Conservation (phyloP, 2,113 vertebrate genomes). For the Pycnonotus jocosus region DNA sequence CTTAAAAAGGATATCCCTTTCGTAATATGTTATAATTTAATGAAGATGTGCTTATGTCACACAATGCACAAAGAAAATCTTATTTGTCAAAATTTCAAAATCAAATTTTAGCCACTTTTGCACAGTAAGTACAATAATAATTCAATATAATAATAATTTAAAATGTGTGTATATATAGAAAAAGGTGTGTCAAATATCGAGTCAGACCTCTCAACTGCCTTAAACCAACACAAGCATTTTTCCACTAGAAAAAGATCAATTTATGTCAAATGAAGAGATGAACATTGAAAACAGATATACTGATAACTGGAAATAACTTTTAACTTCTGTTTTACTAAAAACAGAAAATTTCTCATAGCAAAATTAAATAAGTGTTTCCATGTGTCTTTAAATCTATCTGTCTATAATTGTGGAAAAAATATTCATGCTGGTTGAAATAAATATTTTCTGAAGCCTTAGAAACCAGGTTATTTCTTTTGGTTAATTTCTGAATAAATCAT, state of each 20-base stretch:
- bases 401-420: neutral
- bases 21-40: neutral
- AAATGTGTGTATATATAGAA: neutral
- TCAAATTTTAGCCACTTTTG: neutral
- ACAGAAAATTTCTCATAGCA: neutral
- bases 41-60: neutral
- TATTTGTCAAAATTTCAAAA: neutral
- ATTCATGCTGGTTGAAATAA: neutral
- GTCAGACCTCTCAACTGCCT: neutral
- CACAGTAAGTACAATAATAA: neutral
- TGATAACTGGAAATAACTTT: neutral
- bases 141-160: neutral
- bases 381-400: neutral
- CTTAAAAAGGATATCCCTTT: neutral
- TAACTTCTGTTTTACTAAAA: neutral
- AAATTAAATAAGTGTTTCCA: neutral
- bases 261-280: neutral
- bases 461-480: neutral
- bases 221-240: neutral
- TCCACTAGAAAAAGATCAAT: neutral
- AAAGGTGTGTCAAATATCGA: neutral
- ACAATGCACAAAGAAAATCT: neutral
- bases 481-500: neutral
- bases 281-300: neutral
- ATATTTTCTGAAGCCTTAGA: neutral